Conservation (phyloP, 2,113 vertebrate genomes). For the Malurus melanocephalus region DNA sequence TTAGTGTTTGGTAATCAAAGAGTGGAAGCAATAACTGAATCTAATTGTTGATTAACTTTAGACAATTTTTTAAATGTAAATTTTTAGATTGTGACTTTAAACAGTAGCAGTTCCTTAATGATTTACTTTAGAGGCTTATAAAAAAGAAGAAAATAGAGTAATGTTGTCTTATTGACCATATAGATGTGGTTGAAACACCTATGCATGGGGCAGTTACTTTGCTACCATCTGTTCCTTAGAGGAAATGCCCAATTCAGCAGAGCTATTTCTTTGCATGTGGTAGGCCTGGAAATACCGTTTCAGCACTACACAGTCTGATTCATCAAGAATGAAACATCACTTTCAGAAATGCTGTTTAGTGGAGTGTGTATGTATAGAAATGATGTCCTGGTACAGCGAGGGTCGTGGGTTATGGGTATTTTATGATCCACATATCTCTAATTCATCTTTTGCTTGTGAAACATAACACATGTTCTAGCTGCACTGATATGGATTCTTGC, state of each 20-base stretch:
- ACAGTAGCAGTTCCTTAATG: background rate
- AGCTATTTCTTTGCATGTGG: conserved; percentile 52
- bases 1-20: conserved; percentile 31
- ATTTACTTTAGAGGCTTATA: background rate
- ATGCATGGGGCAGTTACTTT: background rate
- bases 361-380: conserved; percentile 49
- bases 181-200: background rate
- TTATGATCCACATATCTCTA: conserved; percentile 56
- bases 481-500: conserved; percentile 62
- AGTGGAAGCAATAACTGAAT: conserved; percentile 13
- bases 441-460: conserved; percentile 67
- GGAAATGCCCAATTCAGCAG: conserved; percentile 18
- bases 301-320: conserved; percentile 51
- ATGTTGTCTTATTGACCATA: background rate
- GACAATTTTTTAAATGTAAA: conserved; percentile 22
- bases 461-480: conserved; percentile 64
- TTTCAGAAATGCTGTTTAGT: conserved; percentile 44
- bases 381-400: background rate
- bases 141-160: background rate
- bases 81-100: background rate
- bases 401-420: conserved; percentile 24
- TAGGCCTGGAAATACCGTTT: conserved; percentile 62
- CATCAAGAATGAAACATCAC: conserved; percentile 33
- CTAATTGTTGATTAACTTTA: conserved; percentile 49
- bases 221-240: conserved; percentile 13